Conservation (phyloP, 2,888 invertebrate species). For the Tipula lateralis region DNA sequence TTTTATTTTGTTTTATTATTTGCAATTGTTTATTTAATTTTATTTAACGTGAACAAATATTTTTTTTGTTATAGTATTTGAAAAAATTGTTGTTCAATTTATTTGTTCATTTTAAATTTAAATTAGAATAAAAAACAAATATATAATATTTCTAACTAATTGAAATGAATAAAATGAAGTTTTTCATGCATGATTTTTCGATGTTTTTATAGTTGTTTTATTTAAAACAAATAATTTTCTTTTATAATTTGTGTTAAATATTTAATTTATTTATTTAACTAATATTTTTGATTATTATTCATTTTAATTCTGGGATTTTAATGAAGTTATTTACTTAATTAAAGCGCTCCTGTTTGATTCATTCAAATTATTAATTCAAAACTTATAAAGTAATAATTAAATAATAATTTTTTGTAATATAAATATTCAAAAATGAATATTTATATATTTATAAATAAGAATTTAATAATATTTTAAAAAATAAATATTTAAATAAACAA, state of each 20-base stretch:
- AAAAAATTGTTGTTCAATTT: background rate
- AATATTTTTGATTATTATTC: constrained; percentile 30
- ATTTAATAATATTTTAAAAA: background rate
- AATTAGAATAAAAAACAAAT: background rate
- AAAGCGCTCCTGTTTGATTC: constrained; percentile 39
- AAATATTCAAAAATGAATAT: constrained; percentile 28
- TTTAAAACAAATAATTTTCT: background rate
- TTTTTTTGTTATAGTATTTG: background rate
- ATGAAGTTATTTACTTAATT: constrained; percentile 34
- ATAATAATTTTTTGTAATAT: constrained; percentile 29
- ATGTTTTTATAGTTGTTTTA: background rate
- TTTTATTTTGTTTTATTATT: background rate
- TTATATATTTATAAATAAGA: constrained; percentile 28
- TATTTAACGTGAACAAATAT: background rate
- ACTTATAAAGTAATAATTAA: background rate
- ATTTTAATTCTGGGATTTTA: constrained; percentile 28
- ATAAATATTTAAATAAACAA: constrained; percentile 32
- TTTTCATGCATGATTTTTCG: background rate
- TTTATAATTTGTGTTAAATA: constrained; percentile 29
- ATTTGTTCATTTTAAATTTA: background rate
- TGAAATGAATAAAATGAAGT: background rate
- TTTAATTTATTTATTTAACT: constrained; percentile 31
- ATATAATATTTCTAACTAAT: background rate
- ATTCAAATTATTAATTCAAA: constrained; percentile 28
- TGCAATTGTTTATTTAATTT: background rate